phyloP scores from a whole-genome alignment of 1,140 invertebrate genomes.

The Nautilus pompilius region DNA sequence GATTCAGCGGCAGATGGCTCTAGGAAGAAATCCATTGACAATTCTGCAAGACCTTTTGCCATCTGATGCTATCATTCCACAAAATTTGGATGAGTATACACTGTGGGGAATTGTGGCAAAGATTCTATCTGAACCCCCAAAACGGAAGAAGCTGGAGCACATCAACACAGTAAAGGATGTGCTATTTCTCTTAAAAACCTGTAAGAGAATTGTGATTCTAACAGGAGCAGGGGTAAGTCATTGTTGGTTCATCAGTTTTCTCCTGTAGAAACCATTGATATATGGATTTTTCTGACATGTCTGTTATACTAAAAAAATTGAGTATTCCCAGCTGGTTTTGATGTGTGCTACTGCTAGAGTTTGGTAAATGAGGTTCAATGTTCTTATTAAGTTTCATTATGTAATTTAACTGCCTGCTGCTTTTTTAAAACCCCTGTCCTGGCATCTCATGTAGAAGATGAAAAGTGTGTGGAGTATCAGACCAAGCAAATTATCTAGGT shows the following conservation, averaged over 20 bases:
- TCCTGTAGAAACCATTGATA: too few relatives aligned
- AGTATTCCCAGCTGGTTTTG: neutral
- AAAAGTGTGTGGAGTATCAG: too few relatives aligned
- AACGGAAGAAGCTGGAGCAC: constrained; percentile 68
- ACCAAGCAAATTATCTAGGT: too few relatives aligned
- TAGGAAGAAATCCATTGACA: constrained; percentile 68
- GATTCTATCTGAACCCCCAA: constrained; percentile 71
- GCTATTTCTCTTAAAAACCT: constrained; percentile 64
- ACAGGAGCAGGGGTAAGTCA: constrained; percentile 81
- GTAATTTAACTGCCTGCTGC: too few relatives aligned
- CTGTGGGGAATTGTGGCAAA: constrained; percentile 66
- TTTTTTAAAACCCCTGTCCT: too few relatives aligned
- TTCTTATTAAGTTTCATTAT: too few relatives aligned
- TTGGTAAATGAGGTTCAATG: too few relatives aligned
- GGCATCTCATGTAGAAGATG: too few relatives aligned
- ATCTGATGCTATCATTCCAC: constrained; percentile 64
- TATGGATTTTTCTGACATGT: too few relatives aligned
- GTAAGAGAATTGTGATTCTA: constrained; percentile 84
- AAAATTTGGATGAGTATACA: constrained; percentile 64
- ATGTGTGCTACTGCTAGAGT: too few relatives aligned
- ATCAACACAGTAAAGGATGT: constrained; percentile 78
- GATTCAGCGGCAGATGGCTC: constrained; percentile 75
- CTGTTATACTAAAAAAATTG: too few relatives aligned
- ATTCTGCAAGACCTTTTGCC: constrained; percentile 66
- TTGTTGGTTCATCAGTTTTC: too few relatives aligned